Percentiles rank a stretch among this genome's conserved stretches.
These are phyloP conservation scores for Hybos culiciformis DNA, from an alignment of 2,888 invertebrate genomes.

Conservation along the genomic window DNA sequence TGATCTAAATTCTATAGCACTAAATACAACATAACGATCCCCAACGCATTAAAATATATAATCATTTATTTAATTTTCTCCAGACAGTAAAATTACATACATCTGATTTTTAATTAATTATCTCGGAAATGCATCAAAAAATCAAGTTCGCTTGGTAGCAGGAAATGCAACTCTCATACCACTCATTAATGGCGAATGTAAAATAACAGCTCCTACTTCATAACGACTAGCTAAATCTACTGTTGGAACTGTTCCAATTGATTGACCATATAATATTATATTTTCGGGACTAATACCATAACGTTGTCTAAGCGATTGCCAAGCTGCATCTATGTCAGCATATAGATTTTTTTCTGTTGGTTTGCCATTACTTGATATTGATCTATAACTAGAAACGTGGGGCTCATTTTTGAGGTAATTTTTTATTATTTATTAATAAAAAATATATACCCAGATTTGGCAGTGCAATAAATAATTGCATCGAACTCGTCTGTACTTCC, in stretches of 20 bases:
- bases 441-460: too few species aligned
- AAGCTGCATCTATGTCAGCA: slow-evolving; percentile 86
- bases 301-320: slow-evolving; percentile 71
- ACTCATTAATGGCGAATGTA: slow-evolving; percentile 90
- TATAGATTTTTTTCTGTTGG: slow-evolving; percentile 94
- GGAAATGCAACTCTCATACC: slow-evolving; percentile 95
- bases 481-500: too few species aligned
- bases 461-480: too few species aligned
- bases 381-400: too few species aligned
- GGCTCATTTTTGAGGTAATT: too few species aligned
- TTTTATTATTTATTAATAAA: too few species aligned
- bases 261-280: slow-evolving; percentile 89
- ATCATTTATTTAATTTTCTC: too few species aligned
- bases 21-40: too few species aligned
- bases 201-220: slow-evolving; percentile 80
- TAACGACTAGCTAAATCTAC: slow-evolving; percentile 81
- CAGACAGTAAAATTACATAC: too few species aligned
- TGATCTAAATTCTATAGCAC: too few species aligned
- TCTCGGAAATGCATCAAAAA: slow-evolving; percentile 95
- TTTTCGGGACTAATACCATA: slow-evolving; percentile 76
- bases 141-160: slow-evolving; percentile 86
- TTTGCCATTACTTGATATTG: slow-evolving; percentile 77
- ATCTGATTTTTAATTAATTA: too few species aligned
- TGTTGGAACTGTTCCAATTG: slow-evolving; percentile 91
- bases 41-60: too few species aligned